phyloP scores from a whole-genome alignment of 2,888 invertebrate species.

The Julus scanicus region DNA sequence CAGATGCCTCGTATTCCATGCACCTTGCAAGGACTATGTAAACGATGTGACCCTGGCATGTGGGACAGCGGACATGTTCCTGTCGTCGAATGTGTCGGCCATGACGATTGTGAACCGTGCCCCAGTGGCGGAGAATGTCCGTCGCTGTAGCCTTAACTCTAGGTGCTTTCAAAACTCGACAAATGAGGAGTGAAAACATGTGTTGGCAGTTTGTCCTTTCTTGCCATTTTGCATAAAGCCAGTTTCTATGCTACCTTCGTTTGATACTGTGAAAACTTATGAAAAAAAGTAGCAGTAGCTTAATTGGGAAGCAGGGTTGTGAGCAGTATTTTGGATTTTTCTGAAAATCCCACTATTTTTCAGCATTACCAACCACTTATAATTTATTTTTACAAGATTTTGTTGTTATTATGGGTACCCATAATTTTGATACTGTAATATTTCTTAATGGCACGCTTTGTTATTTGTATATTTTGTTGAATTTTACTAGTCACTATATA shows the following conservation, averaged over 20 bases:
- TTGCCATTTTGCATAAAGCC: not conserved
- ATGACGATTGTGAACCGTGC: constrained; percentile 58
- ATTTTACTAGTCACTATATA: not conserved
- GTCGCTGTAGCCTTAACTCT: constrained; percentile 2
- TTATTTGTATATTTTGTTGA: not conserved
- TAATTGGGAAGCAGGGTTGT: not conserved
- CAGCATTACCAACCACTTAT: not conserved
- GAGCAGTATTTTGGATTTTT: not conserved
- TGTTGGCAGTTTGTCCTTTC: not conserved
- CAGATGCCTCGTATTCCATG: constrained; percentile 88
- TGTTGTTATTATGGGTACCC: not conserved
- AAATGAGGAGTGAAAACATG: not conserved
- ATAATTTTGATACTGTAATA: constrained; percentile 22
- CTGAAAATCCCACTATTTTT: not conserved
- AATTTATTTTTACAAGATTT: not conserved
- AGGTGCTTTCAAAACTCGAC: not conserved
- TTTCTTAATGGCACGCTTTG: not conserved
- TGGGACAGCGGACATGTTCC: constrained; percentile 95
- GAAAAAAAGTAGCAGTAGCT: not conserved
- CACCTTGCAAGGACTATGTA: constrained; percentile 86
- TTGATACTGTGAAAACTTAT: not conserved
- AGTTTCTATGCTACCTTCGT: not conserved
- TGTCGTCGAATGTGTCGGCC: constrained; percentile 77
- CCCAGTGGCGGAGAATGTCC: constrained; percentile 51
- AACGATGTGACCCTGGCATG: constrained; percentile 90